Evolutionary conservation across 2,797 vertebrate genomes (phyloP), one percentile per base, ranked within the genome.

Genomic region (Calcarius lapponicus): DNA sequence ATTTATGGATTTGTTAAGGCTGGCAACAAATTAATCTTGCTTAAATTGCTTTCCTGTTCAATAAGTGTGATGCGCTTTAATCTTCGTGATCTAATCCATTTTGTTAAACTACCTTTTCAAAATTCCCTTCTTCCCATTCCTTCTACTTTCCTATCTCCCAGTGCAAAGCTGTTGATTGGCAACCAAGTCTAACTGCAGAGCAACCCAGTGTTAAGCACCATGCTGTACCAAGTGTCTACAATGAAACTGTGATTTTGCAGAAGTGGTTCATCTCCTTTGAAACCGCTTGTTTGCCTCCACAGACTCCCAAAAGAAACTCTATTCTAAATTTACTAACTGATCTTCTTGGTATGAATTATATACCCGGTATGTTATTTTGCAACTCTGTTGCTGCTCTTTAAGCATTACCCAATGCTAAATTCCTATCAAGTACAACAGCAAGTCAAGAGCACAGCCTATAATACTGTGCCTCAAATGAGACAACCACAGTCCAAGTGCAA

Each of bases 91-190:
- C 38, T 29, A 57, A 53, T 36, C 40, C 19, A 38, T 47, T 84
- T 60, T 42, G 13, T 12, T 43, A 15, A 69, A 65, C 13, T n/a
- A 31, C 10, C 13, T 34, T 65, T 86, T 57, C 45, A 64, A 78
- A 95, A 84, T 34, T 78, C 7, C 56, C 32, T 60, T 86, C n/a
- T 18, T 80, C 38, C 25, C 13, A n/a, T 80, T 73, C n/a, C 40
- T 50, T 80, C 81, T 66, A 32, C 43, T 89, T 64, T 57, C 69
- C 11, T 31, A 34, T 31, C 61, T 74, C 45, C 34, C 50, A 50
- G 32, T 43, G 32, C 75, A 95, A 79, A 96, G n/a, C 66, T 85
- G 25, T 58, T 74, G 58, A 36, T 26, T 91, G 76, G 60, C 48
- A 61, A 67, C n/a, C 17, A n/a, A 81, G 61, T 34, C 20, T 8